Evolutionary conservation across 2,797 vertebrate genomes (phyloP).

Genomic region (Sylvia borin): DNA sequence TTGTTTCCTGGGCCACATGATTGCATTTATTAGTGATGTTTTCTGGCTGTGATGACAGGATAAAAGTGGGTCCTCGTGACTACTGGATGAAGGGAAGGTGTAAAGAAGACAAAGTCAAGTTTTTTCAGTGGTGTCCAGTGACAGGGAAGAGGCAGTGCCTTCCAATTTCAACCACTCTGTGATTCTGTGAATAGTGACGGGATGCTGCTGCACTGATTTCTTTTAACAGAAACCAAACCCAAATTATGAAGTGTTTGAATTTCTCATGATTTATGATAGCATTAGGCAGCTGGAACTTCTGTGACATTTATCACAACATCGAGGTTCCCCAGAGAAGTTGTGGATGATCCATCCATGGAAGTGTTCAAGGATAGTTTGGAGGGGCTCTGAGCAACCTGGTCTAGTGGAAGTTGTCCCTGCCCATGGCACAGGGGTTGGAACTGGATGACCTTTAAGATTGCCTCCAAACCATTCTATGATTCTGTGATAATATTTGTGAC

Average conservation of each 20-base stretch:
- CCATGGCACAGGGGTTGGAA: background rate
- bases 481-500: background rate
- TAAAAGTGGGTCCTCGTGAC: background rate
- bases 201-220: background rate
- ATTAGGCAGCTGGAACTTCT: background rate
- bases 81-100: background rate
- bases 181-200: background rate
- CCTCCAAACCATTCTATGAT: background rate
- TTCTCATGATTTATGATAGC: background rate
- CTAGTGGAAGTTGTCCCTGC: background rate
- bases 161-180: background rate
- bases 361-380: background rate
- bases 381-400: background rate
- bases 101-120: background rate
- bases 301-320: background rate
- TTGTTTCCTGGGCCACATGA: background rate
- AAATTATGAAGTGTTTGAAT: background rate
- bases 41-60: background rate
- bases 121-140: background rate
- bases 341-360: background rate
- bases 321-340: background rate
- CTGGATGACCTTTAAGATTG: background rate
- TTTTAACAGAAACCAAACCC: background rate
- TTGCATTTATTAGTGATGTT: background rate
- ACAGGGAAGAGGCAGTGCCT: background rate